Conservation (phyloP, 2,797 vertebrate genomes). For the Mormyrus proboscirostris region DNA sequence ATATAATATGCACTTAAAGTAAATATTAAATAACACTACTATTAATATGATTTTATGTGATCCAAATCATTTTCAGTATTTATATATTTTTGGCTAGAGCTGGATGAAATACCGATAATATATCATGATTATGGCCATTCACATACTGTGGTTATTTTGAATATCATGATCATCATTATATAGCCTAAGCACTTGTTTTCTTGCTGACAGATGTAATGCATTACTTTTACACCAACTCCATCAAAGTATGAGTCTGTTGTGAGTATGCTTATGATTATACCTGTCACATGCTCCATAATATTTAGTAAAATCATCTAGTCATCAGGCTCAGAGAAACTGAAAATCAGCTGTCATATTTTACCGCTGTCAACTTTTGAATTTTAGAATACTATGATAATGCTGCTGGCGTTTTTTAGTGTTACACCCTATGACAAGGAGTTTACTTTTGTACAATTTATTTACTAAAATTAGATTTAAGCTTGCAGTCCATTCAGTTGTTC, state of each 20-base stretch:
- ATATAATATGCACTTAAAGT: neutral
- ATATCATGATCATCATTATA: neutral
- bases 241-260: neutral
- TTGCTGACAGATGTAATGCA: neutral
- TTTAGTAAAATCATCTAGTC: neutral
- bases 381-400: neutral
- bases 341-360: neutral
- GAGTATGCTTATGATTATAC: neutral
- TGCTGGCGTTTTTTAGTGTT: neutral
- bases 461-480: neutral
- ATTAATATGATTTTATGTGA: neutral
- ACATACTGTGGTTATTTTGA: neutral
- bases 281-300: neutral
- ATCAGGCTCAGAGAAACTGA: neutral
- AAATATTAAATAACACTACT: neutral
- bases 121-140: neutral
- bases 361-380: neutral
- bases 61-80: neutral
- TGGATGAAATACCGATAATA: neutral
- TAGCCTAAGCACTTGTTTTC: neutral
- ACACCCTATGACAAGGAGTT: neutral
- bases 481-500: neutral
- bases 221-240: neutral
- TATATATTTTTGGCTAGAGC: neutral
- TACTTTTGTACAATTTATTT: neutral